Conservation (phyloP, 2,888 invertebrate genomes). For the Agriopis marginaria region DNA sequence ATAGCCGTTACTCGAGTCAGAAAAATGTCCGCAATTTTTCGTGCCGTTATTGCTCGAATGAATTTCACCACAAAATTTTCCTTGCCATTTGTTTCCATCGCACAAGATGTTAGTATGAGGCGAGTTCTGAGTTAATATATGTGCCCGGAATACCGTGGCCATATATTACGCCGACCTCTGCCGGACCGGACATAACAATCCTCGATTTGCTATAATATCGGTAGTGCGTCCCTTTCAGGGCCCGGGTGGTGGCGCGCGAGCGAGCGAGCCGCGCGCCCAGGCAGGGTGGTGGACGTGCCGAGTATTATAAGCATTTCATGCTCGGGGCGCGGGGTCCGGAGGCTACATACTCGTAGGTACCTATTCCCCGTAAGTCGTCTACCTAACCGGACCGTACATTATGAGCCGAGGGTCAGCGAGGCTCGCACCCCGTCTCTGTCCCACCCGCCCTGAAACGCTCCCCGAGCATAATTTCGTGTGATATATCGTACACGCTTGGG, state of each 20-base stretch:
- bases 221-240: conserved; percentile 78
- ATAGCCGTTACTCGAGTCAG: conserved; percentile 47
- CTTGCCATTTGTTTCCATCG: conserved; percentile 86
- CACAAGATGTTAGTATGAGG: conserved; percentile 85
- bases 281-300: conserved; percentile 85
- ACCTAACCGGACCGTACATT: conserved; percentile 87
- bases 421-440: conserved; percentile 79
- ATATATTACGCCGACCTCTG: conserved; percentile 87
- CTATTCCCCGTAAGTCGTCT: conserved; percentile 85
- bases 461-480: conserved; percentile 83
- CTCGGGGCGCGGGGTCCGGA: conserved; percentile 80
- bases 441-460: conserved; percentile 70
- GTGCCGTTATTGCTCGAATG: conserved; percentile 73
- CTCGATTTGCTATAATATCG: conserved; percentile 87
- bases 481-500: conserved; percentile 79
- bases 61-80: conserved; percentile 84
- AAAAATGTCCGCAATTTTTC: conserved; percentile 76
- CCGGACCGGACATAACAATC: conserved; percentile 87
- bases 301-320: conserved; percentile 88
- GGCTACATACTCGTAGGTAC: conserved; percentile 76
- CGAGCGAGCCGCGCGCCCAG: conserved; percentile 70
- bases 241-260: conserved; percentile 64
- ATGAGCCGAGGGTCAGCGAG: conserved; percentile 85
- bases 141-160: conserved; percentile 86
- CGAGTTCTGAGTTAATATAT: conserved; percentile 86